Evolutionary conservation across 35 echinoderm and acorn worm genomes (phyloP), one percentile per base, ranked within the genome.

Genomic region (Apostichopus japonicus): DNA sequence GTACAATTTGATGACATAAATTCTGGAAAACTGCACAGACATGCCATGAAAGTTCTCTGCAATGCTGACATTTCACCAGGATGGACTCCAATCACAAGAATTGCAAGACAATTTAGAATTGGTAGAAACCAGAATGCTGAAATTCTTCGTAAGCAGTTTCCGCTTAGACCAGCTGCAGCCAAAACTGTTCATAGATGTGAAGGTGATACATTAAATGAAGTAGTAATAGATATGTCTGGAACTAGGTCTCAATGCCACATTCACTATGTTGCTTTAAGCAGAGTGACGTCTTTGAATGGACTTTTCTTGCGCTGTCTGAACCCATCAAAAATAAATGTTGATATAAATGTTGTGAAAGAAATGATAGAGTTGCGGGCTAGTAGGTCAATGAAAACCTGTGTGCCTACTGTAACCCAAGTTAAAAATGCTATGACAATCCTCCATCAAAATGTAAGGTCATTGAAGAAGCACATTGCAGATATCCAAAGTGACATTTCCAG

Each of bases 171-270:
- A 56, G 80, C 81, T n/a, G 24, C 83, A 10, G 92, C 83, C 9
- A 87, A 75, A 87, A 93, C 92, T 57, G 83, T 93, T 10, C 92
- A 93, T 33, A 93, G 82, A 78, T 87, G 65, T 71, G 83, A 93
- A 87, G 92, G 92, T 58, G 62, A 87, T 14, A 87, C 92, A 77
- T 51, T 93, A 23, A n/a, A n/a, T 19, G 54, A 93, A 14, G 83
- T 86, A 53, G 81, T 93, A 10, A 25, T 93, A 57, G 58, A 87
- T 57, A 93, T 87, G 82, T 92, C 77, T 16, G 75, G 19, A 7
- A 10, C 56, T 59, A 79, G 90, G 23, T 79, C 21, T 8, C 76
- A 56, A 10, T 80, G 75, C 23, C 77, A 80, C 57, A 58, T 80
- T 6, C 77, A 79, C 53, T 92, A 92, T 65, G 76, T 92, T 23